phyloP scores from a whole-genome alignment of 2,888 invertebrate species.

The Patella ulyssiponensis region DNA sequence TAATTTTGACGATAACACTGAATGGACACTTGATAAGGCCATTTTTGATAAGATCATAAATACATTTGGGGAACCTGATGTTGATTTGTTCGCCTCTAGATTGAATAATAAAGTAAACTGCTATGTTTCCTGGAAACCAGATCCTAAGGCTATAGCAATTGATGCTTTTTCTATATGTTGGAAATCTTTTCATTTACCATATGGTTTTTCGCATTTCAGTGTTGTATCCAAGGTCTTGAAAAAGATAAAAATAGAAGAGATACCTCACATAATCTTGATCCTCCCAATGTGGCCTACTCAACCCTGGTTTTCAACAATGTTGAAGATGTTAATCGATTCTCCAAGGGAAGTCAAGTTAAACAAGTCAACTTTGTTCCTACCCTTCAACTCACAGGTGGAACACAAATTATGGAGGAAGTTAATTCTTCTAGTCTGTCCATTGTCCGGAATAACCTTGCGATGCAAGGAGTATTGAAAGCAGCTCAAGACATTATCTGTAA shows the following conservation, averaged over 20 bases:
- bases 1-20: too few species aligned
- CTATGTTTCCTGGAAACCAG: background rate
- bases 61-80: too few species aligned
- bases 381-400: background rate
- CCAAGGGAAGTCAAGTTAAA: too few species aligned
- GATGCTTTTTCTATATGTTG: conserved; percentile 25
- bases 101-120: too few species aligned
- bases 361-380: background rate
- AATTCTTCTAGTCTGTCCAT: too few species aligned
- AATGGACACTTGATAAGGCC: too few species aligned
- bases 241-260: conserved; percentile 20
- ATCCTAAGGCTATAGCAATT: conserved; percentile 24
- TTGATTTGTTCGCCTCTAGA: too few species aligned
- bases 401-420: background rate
- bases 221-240: conserved; percentile 19
- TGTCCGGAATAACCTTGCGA: too few species aligned
- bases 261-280: conserved; percentile 18
- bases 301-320: conserved; percentile 25
- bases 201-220: conserved; percentile 31
- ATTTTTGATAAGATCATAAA: too few species aligned
- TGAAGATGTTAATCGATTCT: conserved; percentile 14
- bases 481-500: too few species aligned
- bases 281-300: conserved; percentile 32
- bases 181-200: conserved; percentile 12
- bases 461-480: too few species aligned